Evolutionary conservation across 2,888 invertebrate species (phyloP).

Genomic region (Dichetophora obliterata): DNA sequence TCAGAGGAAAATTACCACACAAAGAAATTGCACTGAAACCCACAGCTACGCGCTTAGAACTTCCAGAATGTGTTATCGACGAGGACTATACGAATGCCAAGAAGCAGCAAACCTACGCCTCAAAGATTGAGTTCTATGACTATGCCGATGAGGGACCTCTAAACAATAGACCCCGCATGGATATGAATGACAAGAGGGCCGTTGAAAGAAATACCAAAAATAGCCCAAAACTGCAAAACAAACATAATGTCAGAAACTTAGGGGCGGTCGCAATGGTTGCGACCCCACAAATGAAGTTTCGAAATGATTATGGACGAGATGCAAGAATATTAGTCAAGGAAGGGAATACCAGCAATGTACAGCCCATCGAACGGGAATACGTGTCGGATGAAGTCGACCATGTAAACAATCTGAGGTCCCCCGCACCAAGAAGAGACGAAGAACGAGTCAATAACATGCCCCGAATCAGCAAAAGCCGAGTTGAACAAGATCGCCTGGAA

Average conservation of each 20-base stretch:
- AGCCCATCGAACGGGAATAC: not conserved
- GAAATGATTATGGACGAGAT: conserved; percentile 25
- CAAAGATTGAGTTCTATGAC: conserved; percentile 68
- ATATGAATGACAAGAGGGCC: conserved; percentile 65
- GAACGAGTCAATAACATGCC: too few species aligned
- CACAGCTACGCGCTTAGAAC: conserved; percentile 50
- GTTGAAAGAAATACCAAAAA: conserved; percentile 65
- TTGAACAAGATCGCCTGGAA: not conserved
- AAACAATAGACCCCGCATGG: conserved; percentile 62
- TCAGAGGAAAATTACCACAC: conserved; percentile 37
- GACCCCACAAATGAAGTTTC: conserved; percentile 43
- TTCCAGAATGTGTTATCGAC: conserved; percentile 48
- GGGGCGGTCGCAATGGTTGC: conserved; percentile 39
- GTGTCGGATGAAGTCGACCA: not conserved
- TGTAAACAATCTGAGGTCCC: not conserved
- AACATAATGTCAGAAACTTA: conserved; percentile 59
- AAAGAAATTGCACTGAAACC: conserved; percentile 58
- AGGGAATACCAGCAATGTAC: not conserved
- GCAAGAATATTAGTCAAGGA: not conserved
- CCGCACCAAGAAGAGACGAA: not conserved
- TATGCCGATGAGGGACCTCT: conserved; percentile 58
- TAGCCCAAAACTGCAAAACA: conserved; percentile 65
- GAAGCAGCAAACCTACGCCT: conserved; percentile 62
- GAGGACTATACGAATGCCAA: conserved; percentile 56
- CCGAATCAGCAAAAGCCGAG: not conserved